Evolutionary conservation across 2,113 vertebrate genomes (phyloP).

Genomic region (Patagioenas fasciata): DNA sequence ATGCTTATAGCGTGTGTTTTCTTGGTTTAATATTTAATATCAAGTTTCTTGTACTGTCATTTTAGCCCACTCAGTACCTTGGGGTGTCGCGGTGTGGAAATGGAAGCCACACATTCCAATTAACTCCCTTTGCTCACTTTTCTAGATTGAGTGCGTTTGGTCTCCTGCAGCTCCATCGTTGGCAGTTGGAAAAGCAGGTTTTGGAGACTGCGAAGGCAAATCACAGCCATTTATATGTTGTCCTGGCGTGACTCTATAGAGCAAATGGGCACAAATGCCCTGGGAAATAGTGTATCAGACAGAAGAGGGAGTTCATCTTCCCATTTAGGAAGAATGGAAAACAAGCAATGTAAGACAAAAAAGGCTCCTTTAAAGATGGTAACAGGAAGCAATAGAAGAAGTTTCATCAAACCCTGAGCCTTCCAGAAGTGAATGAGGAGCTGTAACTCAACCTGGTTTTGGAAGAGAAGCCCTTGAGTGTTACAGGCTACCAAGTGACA

Average conservation of each 20-base stretch:
- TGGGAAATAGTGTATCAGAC: background rate
- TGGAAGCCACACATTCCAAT: background rate
- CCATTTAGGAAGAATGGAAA: background rate
- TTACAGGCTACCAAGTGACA: background rate
- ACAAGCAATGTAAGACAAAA: background rate
- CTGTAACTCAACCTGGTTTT: slow-evolving; percentile 6
- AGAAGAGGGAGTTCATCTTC: background rate
- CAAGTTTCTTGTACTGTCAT: background rate
- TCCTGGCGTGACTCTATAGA: fast-evolving
- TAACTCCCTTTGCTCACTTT: background rate
- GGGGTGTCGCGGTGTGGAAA: background rate
- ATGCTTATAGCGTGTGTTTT: background rate
- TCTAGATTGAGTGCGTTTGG: background rate
- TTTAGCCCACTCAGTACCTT: background rate
- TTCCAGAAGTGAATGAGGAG: slow-evolving; percentile 3
- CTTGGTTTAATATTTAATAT: background rate
- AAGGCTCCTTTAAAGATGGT: background rate
- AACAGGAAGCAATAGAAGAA: background rate
- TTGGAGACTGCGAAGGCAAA: background rate
- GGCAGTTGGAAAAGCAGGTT: background rate
- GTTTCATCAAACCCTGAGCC: background rate
- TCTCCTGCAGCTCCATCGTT: background rate
- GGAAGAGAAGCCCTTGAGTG: slow-evolving; percentile 22
- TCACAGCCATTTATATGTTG: background rate
- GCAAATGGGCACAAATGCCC: background rate